phyloP scores from a whole-genome alignment of 2,113 vertebrate species.

The Regulus satrapa region DNA sequence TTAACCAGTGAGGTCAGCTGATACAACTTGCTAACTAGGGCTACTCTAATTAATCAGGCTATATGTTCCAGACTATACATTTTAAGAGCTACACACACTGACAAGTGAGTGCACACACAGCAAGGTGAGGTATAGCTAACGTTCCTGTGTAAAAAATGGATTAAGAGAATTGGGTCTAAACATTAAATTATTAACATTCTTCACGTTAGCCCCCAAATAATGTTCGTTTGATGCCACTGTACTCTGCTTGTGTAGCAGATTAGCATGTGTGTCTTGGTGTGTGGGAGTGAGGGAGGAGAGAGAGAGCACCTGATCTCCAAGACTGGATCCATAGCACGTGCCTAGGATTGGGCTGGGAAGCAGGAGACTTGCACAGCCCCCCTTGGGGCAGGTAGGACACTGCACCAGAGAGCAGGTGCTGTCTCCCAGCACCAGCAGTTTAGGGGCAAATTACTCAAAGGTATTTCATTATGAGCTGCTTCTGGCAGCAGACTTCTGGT shows the following conservation, averaged over 20 bases:
- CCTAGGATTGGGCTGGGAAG: neutral
- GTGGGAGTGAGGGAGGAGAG: neutral
- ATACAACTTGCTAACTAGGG: neutral
- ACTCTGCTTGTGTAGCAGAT: neutral
- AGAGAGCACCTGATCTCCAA: neutral
- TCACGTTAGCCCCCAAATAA: neutral
- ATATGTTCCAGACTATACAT: neutral
- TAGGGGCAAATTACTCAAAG: neutral
- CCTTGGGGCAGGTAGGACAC: no score
- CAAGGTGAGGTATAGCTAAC: neutral
- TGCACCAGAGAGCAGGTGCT: neutral
- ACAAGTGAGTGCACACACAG: neutral
- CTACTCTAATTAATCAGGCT: neutral
- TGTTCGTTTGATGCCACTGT: neutral
- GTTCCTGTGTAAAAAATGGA: neutral
- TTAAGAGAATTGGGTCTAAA: neutral
- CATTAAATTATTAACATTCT: neutral
- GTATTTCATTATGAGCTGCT: neutral
- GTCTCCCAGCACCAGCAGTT: neutral
- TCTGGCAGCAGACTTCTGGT: neutral
- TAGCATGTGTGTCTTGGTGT: neutral
- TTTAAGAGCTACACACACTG: neutral
- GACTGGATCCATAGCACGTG: fast-evolving
- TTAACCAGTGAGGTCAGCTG: neutral
- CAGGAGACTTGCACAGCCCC: neutral